phyloP scores from a whole-genome alignment of 37 sponge, comb jelly and placozoan species.

The Bolinopsis microptera region DNA sequence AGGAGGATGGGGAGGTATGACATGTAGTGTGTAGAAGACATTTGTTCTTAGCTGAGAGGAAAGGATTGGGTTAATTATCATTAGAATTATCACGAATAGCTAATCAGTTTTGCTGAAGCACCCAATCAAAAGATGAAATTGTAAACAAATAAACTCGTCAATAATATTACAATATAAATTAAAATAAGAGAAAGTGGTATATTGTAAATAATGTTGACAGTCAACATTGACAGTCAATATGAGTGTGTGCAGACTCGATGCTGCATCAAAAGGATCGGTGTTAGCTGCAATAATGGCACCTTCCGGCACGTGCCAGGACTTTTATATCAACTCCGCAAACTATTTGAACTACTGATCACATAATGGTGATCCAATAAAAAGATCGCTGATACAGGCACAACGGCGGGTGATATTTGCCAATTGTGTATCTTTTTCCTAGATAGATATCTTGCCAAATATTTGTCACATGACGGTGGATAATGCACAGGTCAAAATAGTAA shows the following conservation, averaged over 20 bases:
- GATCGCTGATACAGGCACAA: background rate
- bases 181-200: too few relatives aligned
- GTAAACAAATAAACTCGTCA: too few relatives aligned
- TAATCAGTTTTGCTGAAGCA: too few relatives aligned
- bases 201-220: too few relatives aligned
- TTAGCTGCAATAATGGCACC: background rate
- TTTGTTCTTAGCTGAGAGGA: background rate
- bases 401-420: background rate
- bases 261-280: too few relatives aligned
- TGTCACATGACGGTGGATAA: background rate
- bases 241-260: too few relatives aligned
- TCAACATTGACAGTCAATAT: too few relatives aligned
- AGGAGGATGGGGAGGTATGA: background rate
- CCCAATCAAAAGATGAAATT: too few relatives aligned
- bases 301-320: background rate
- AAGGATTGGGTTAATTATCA: background rate
- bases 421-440: background rate
- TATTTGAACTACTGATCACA: background rate
- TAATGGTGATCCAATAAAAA: background rate
- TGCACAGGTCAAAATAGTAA: background rate
- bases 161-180: too few relatives aligned
- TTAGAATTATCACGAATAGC: too few relatives aligned
- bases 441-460: background rate
- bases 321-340: background rate
- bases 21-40: background rate